Evolutionary conservation across 1,140 invertebrate species (phyloP), one percentile per base, ranked within the genome.

Genomic region (Xylocopa sonorina): DNA sequence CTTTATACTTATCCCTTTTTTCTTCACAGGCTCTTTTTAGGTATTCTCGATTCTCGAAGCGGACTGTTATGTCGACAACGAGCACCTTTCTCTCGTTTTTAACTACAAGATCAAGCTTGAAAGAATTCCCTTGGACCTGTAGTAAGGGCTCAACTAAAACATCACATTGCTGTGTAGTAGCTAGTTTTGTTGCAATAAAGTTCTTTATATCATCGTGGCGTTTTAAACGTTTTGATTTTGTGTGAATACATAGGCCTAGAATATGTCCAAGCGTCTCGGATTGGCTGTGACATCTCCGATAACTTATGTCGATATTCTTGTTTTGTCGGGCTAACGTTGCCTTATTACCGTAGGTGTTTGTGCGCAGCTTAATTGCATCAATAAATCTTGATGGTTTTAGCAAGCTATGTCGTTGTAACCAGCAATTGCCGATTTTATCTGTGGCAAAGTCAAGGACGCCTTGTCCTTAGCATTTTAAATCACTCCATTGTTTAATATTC

Each of bases 281-380:
- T 5, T 34, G 29, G 1, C 18, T 10, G 0, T 16, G 0, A 3
- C 32, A 58, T 3, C 57, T 58, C 7, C 32, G 3, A 7, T 2
- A 58, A 9, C 0, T 29, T 9, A 10, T 7, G 0, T 58, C 57
- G 2, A 10, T 2, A 5, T 58, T 3, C 7, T 34, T 24, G 1
- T 24, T 53, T 3, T n/a, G 1, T 53, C 95, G 38, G 9, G 38
- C 38, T 38, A 38, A 38, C 3, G 38, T 9, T 4, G 6, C 51
- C 21, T 48, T 48, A 14, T 48, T 74, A 0, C 72, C 58, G 14
- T 27, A 50, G 2, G 72, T 74, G 7, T 74, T 74, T 1, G 58
- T 63, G 16, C 46, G 14, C 1, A 74, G 21, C 0, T 48, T 18
- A 1, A 74, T 21, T 0, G 72, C 72, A 7, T 74, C 58, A 0